Evolutionary conservation across 2,797 vertebrate species (phyloP).

Genomic region (Craterocephalus amniculus): DNA sequence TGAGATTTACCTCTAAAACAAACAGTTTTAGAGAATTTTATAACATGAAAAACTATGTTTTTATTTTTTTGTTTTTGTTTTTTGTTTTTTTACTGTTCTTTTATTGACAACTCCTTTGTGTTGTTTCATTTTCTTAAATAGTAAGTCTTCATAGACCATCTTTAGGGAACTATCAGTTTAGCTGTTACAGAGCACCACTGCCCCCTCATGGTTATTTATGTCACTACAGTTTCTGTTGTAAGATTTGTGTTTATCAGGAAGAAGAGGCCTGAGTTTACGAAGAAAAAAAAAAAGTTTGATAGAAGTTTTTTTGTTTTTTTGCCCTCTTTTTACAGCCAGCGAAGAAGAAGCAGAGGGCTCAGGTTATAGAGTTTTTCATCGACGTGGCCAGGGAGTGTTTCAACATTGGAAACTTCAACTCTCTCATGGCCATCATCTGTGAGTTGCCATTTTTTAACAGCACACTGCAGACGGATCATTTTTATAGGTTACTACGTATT

Average conservation of each 20-base stretch:
- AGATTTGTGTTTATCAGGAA: neutral
- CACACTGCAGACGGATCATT: neutral
- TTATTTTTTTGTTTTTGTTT: neutral
- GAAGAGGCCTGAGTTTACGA: neutral
- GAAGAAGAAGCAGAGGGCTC: slow-evolving; percentile 95
- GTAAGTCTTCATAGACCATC: neutral
- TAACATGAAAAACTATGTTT: neutral
- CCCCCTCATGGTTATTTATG: slow-evolving; percentile 40
- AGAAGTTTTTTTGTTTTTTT: neutral
- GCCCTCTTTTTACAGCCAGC: slow-evolving; percentile 82
- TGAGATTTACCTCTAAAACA: neutral
- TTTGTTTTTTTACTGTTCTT: neutral
- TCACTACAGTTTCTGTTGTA: slow-evolving; percentile 6
- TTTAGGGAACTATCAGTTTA: no score
- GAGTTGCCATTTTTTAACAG: slow-evolving; percentile 71
- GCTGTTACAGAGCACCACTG: slow-evolving; percentile 24
- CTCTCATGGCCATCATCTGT: slow-evolving; percentile 97
- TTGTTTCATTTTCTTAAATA: neutral
- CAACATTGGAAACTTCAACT: slow-evolving; percentile 98
- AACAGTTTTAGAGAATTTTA: neutral
- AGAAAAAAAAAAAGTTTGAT: neutral
- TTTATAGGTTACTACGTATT: neutral
- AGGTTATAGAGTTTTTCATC: slow-evolving; percentile 95
- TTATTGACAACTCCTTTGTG: neutral
- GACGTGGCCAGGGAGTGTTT: slow-evolving; percentile 95